These are phyloP conservation scores for Hemicrepidius hirtus DNA, from an alignment of 2,888 invertebrate species.

Conservation along the genomic window DNA sequence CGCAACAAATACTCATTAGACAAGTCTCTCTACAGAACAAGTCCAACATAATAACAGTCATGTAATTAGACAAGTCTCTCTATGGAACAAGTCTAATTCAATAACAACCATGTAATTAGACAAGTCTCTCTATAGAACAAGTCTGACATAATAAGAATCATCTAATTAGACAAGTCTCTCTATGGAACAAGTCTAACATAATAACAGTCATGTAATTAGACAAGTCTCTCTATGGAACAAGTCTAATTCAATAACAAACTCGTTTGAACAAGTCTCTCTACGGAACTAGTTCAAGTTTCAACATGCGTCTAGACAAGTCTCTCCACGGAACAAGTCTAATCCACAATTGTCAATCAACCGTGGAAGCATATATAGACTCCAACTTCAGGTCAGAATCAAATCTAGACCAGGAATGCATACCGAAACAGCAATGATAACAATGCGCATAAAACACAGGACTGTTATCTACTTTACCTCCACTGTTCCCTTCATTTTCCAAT, in stretches of 20 bases:
- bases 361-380: not conserved
- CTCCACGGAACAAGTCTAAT: not conserved
- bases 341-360: not conserved
- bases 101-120: not conserved
- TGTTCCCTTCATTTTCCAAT: constrained; percentile 4
- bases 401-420: not conserved
- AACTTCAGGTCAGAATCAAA: not conserved
- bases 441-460: not conserved
- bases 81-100: too few relatives aligned
- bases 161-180: not conserved
- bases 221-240: not conserved
- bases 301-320: not conserved
- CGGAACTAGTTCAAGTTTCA: too few relatives aligned
- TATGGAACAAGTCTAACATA: not conserved
- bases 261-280: not conserved
- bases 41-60: too few relatives aligned
- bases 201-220: not conserved
- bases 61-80: too few relatives aligned
- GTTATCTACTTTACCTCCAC: not conserved
- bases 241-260: not conserved
- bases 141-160: not conserved
- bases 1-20: too few relatives aligned
- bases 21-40: too few relatives aligned
- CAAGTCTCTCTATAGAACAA: not conserved
- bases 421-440: not conserved